Conservation (phyloP, 2,888 invertebrate genomes). For the Agriotes lineatus region DNA sequence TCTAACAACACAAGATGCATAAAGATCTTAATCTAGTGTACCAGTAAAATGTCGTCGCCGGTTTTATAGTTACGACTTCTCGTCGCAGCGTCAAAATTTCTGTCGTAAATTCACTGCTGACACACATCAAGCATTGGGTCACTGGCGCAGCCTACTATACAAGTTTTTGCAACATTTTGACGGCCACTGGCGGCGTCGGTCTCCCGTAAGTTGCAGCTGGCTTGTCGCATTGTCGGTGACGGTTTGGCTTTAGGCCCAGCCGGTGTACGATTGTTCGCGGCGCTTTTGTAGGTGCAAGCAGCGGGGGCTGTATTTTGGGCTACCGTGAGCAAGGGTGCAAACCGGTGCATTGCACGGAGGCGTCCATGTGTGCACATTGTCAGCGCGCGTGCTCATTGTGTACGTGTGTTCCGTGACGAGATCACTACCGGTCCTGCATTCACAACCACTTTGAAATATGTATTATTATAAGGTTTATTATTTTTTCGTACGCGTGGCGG, state of each 20-base stretch:
- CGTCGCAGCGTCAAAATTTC: too few species aligned
- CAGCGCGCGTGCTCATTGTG: slow-evolving; percentile 62
- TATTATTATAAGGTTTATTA: slow-evolving; percentile 29
- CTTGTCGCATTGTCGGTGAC: slow-evolving; percentile 39
- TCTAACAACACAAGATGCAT: too few species aligned
- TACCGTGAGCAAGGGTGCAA: slow-evolving; percentile 48
- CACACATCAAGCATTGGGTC: too few species aligned
- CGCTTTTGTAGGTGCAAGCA: slow-evolving; percentile 39
- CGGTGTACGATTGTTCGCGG: slow-evolving; percentile 38
- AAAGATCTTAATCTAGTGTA: too few species aligned
- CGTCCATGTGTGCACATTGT: slow-evolving; percentile 64
- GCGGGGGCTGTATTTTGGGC: slow-evolving; percentile 9
- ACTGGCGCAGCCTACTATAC: too few species aligned
- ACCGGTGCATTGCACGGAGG: slow-evolving; percentile 59
- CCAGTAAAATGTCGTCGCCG: too few species aligned
- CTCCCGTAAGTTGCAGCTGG: slow-evolving; percentile 33
- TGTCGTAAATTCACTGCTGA: too few species aligned
- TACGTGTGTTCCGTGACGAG: slow-evolving; percentile 33
- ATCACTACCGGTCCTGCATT: slow-evolving; percentile 47
- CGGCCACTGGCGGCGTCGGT: background rate
- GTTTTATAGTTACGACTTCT: too few species aligned
- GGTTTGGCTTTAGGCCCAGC: slow-evolving; percentile 43
- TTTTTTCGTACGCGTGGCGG: slow-evolving; percentile 20
- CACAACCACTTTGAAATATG: slow-evolving; percentile 39
- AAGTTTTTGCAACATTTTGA: slow-evolving; percentile 12